Base-by-base conservation (phyloP, 2,113 vertebrate species). In the Ardeotis arabs region DNA sequence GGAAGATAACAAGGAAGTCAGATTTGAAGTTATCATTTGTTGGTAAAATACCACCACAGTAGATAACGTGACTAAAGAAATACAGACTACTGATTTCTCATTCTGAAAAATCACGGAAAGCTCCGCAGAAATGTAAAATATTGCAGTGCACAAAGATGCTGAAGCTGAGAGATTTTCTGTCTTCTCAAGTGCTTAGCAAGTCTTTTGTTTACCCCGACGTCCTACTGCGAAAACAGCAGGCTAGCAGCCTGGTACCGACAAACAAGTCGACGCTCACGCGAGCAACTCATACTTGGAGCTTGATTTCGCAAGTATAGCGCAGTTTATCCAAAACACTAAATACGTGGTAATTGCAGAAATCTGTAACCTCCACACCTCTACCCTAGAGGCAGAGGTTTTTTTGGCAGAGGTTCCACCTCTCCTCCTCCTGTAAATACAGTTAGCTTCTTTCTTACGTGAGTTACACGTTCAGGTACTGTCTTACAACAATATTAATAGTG, bases 221-320 rank as follows among this genome's bases (percentile, higher is more conserved):
- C 62, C 33, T 56, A 22, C 63, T 22, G 13, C 10, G n/a, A 15
- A 16, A 84, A 19, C 2, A 33, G 14, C 49, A 63, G 0, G 6
- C 50, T 13, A 52, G 39, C 21, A 73, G 31, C n/a, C 52, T 50
- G 9, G 31, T 39, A 27, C 0, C 4, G 73, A 60, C 44, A 60
- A n/a, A 14, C 15, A 28, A 18, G 16, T 5, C 37, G 35, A 27
- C 0, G 3, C 69, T 83, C 88, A 37, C 9, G 3, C 0, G 0
- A 72, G 37, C 25, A 18, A 28, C 6, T 66, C n/a, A 25, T 49
- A 33, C 39, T 49, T 50, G 37, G 4, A 60, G 58, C 37, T 63
- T 15, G 41, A 62, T 58, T 85, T 77, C 1, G 0, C 45, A 62
- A 79, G 58, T 3, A 31, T 2, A 76, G 49, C 47, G 39, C n/a